These are phyloP conservation scores for Itoplectis maculator DNA, from an alignment of 2,888 invertebrate genomes.

Conservation along the genomic window DNA sequence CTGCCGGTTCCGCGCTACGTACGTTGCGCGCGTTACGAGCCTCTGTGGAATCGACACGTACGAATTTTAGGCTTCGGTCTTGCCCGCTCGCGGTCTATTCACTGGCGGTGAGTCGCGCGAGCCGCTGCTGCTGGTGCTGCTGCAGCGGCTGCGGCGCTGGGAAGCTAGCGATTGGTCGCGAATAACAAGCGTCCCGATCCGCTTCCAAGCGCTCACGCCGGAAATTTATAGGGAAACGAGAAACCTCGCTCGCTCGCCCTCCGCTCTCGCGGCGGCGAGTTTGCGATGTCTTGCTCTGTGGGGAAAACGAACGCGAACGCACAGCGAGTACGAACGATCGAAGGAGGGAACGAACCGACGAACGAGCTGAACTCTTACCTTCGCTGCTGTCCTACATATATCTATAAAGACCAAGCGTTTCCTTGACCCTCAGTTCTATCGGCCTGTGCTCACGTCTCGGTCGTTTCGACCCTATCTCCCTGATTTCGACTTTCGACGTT, in stretches of 20 bases:
- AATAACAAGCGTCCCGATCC: conserved; percentile 74
- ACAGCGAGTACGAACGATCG: no score
- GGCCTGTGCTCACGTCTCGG: no score
- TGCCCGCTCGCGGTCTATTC: conserved; percentile 1
- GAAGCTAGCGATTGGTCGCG: conserved; percentile 69
- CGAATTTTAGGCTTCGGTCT: conserved; percentile 57
- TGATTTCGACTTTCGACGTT: no score
- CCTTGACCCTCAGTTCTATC: no score
- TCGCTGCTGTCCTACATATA: no score
- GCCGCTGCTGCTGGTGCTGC: background rate
- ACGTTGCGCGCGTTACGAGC: conserved; percentile 44
- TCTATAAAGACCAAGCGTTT: no score
- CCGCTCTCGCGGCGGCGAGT: background rate
- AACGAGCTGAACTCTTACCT: no score
- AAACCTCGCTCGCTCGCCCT: conserved; percentile 39
- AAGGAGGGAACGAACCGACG: no score
- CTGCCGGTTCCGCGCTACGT: conserved; percentile 6
- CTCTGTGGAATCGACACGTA: conserved; percentile 61
- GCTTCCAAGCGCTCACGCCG: conserved; percentile 68
- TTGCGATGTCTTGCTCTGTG: conserved; percentile 29
- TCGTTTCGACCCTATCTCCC: no score
- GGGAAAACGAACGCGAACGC: conserved; percentile 11
- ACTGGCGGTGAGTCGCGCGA: background rate
- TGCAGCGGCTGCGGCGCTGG: background rate
- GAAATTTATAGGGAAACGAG: conserved; percentile 73